Evolutionary conservation across 2,888 invertebrate species (phyloP).

Genomic region (Carabus problematicus): DNA sequence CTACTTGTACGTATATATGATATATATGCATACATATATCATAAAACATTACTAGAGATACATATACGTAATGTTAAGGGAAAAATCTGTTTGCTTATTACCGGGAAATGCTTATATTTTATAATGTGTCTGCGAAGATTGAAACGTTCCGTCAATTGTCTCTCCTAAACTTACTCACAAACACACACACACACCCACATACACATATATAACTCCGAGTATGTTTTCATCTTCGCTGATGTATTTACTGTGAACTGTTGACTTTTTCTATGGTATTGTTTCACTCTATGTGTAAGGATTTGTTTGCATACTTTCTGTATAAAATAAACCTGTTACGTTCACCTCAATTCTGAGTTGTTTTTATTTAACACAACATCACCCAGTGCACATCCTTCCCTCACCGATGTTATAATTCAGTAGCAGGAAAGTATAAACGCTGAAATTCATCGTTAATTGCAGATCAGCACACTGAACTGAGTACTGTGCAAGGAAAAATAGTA

Average conservation of each 20-base stretch:
- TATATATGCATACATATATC: constrained; percentile 22
- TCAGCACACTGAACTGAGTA: no score
- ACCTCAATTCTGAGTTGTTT: constrained; percentile 19
- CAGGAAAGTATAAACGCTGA: no score
- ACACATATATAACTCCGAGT: not conserved
- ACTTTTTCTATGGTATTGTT: constrained; percentile 42
- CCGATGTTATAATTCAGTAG: no score
- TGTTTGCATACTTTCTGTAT: constrained; percentile 43
- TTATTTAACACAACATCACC: no score
- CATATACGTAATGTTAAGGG: constrained; percentile 38
- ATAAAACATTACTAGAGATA: not conserved
- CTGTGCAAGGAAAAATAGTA: no score
- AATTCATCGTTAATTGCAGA: no score
- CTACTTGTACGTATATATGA: not conserved
- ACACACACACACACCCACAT: not conserved
- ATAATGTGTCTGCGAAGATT: constrained; percentile 39
- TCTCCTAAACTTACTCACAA: not conserved
- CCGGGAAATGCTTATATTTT: constrained; percentile 43
- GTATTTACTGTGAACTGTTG: constrained; percentile 43
- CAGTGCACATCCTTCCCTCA: no score
- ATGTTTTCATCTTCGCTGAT: constrained; percentile 35
- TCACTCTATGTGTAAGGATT: constrained; percentile 40
- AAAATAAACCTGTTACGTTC: constrained; percentile 41
- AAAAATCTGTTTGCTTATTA: constrained; percentile 43
- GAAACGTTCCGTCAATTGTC: constrained; percentile 24